Base-by-base conservation (phyloP, 2,888 invertebrate species). In the Tridacna crocea region DNA sequence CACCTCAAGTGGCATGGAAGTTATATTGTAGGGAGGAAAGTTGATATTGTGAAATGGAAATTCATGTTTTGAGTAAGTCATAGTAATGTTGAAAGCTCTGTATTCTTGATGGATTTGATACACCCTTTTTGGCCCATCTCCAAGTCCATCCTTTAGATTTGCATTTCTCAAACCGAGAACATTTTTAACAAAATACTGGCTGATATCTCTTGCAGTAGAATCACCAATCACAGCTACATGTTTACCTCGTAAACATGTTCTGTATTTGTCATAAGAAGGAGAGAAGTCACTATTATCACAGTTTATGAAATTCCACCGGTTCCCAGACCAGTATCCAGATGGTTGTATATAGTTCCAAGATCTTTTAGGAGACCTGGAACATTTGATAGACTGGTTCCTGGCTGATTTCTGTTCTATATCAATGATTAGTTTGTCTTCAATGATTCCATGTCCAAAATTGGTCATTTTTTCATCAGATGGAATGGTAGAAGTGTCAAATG, bases 1-100 rank as follows among this genome's bases (percentile, higher is more conserved):
- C 17, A 85, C 13, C 24, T 80, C 75, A 13, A 65, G 55, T 0
- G 82, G 74, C 6, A 83, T 47, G 0, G 82, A 83, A 17, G 58
- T 48, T 12, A 85, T 79, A n/a, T 70, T 75, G 27, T 78, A 58
- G 24, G 70, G 51, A 13, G 76, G 73, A 8, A 85, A 79, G 61
- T 80, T 48, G 13, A 55, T 63, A 68, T 83, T 80, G 61, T 85
- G 79, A 36, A 79, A 83, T 24, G 85, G 85, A 76, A 85, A 75
- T 68, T 78, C 85, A 27, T 82, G 85, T 58, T 83, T 83, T 13
- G 65, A 26, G 47, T 76, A 85, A 19, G 22, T 72, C 11, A 80
- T 26, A 51, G 72, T 72, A 0, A 85, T 82, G 55, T 77, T 72
- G 36, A 60, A 61, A 6, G 60, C 48, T 26, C 26, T 61, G 73